Evolutionary conservation across 2,113 vertebrate species (phyloP), one percentile per base, ranked within the genome.

Genomic region (Crotalus horridus): DNA sequence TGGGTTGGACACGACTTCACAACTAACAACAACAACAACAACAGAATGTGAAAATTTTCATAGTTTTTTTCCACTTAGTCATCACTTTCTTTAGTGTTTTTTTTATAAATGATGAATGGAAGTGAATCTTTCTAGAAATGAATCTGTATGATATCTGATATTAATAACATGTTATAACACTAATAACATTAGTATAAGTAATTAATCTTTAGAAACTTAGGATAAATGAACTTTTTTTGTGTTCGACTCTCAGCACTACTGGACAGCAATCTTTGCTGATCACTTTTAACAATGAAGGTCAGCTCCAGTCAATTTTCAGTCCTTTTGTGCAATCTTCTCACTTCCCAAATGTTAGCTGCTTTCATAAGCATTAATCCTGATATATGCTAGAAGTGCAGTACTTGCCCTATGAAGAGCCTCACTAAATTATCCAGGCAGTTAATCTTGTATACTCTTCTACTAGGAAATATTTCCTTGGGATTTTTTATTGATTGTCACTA

Each of bases 111-210:
- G 39, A 86, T 26, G 17, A 61, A 51, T 23, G 17, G 15, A 88
- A 88, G 53, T 53, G 24, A 53, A 39, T 58, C 59, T 43, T 85
- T 90, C 29, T 81, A 33, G 2, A 26, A 87, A 1, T 53, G n/a
- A 87, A 1, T 1, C 53, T 86, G 0, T 51, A 11, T 89, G 26
- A 8, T 64, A 24, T 69, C 90, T 59, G 13, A 39, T 2, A 12
- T 0, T 20, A 20, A 10, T 64, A 24, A 86, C 48, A 51, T 51
- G 48, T 51, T 51, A 51, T 9, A 51, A 51, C 48, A 51, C 1
- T 51, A 51, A 51, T 51, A 51, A 51, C 48, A 51, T 51, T 51
- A 9, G 48, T 51, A 9, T 51, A 51, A 9, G 7, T 51, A 51
- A 10, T 59, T 26, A 69, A 12, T 29, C 20, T 74, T 85, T 48